phyloP scores from a whole-genome alignment of 1,140 invertebrate species.

The Vanessa atalanta region DNA sequence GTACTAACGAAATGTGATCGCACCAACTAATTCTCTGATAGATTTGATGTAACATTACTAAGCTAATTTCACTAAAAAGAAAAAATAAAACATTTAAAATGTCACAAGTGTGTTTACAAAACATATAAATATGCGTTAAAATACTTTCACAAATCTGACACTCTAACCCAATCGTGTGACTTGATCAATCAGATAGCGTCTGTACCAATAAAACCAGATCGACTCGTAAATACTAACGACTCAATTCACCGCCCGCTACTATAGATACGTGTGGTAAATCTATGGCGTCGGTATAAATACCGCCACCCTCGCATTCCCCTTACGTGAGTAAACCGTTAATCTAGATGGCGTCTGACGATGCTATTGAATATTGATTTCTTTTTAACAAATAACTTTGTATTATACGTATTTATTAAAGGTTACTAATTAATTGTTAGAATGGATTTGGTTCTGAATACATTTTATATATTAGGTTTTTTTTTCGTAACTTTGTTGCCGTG shows the following conservation, averaged over 20 bases:
- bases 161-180: not conserved
- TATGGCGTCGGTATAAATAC: constrained; percentile 43
- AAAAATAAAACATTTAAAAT: too few relatives aligned
- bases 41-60: too few relatives aligned
- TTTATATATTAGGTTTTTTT: too few relatives aligned
- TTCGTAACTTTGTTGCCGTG: too few relatives aligned
- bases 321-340: constrained; percentile 29
- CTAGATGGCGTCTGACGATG: constrained; percentile 16
- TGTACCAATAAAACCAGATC: not conserved
- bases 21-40: too few relatives aligned
- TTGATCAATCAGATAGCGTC: not conserved
- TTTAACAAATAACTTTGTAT: not conserved
- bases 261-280: constrained; percentile 22
- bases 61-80: too few relatives aligned
- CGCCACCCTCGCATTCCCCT: constrained; percentile 45
- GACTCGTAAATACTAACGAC: constrained; percentile 12
- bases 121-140: too few relatives aligned
- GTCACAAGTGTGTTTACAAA: too few relatives aligned
- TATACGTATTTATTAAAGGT: not conserved
- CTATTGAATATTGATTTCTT: constrained; percentile 10
- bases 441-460: too few relatives aligned
- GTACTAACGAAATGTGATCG: too few relatives aligned
- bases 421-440: too few relatives aligned
- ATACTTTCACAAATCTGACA: not conserved
- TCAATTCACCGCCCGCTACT: not conserved